These are phyloP conservation scores for Nesogale talazaci DNA, from an alignment of 2,113 vertebrate genomes.

Conservation along the genomic window DNA sequence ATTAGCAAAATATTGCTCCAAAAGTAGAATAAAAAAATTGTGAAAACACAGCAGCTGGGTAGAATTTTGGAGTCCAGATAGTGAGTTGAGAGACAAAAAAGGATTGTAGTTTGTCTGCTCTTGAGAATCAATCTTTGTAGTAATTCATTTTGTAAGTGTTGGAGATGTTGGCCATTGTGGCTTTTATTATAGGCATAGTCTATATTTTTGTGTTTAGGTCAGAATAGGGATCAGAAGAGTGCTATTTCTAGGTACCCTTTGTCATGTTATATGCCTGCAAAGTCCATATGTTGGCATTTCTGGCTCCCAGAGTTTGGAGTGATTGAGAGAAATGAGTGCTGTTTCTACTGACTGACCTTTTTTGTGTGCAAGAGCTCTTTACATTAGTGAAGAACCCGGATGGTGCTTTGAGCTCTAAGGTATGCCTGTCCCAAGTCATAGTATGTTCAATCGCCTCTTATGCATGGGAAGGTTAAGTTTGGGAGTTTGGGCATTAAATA, in stretches of 20 bases:
- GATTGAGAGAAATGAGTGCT: neutral
- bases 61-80: slow-evolving; percentile 1
- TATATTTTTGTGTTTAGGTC: neutral
- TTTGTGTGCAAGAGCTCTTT: too few relatives aligned
- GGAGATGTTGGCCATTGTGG: neutral
- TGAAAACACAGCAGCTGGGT: neutral
- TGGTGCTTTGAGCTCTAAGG: too few relatives aligned
- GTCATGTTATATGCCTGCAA: neutral
- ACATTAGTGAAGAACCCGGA: too few relatives aligned
- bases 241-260: neutral
- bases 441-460: too few relatives aligned
- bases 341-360: slow-evolving; percentile 18
- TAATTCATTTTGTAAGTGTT: neutral
- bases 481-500: too few relatives aligned
- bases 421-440: too few relatives aligned
- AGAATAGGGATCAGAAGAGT: neutral
- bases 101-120: neutral
- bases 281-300: neutral
- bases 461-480: too few relatives aligned
- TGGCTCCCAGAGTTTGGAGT: neutral
- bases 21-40: slow-evolving; percentile 5
- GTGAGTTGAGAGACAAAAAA: neutral
- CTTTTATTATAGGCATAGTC: neutral
- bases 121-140: neutral
- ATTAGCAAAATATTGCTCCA: too few relatives aligned